phyloP scores from a whole-genome alignment of 2,888 invertebrate species.

The Cordilura impudica region DNA sequence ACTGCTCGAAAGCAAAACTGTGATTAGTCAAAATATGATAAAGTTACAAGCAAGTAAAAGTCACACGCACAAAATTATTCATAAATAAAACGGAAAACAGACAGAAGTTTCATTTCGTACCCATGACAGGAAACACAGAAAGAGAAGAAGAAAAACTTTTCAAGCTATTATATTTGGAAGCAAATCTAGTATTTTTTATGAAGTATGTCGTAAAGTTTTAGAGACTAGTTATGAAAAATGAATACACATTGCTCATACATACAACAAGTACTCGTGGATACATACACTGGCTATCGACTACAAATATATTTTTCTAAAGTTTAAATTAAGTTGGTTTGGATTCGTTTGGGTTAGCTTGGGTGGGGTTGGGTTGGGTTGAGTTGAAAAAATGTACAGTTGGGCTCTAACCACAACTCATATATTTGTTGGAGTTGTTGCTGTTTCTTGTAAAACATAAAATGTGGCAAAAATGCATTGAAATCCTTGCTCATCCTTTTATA shows the following conservation, averaged over 20 bases:
- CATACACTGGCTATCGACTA: slow-evolving; percentile 6
- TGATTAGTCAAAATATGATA: slow-evolving; percentile 50
- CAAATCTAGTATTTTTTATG: neutral
- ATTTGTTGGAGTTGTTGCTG: neutral
- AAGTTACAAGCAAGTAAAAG: slow-evolving; percentile 35
- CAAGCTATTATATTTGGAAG: slow-evolving; percentile 8
- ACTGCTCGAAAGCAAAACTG: slow-evolving; percentile 30
- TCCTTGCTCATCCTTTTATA: slow-evolving; percentile 28
- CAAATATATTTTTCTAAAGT: slow-evolving; percentile 32
- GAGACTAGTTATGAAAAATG: slow-evolving; percentile 17
- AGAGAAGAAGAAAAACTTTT: slow-evolving; percentile 39
- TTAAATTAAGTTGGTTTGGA: slow-evolving; percentile 43
- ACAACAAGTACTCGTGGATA: neutral
- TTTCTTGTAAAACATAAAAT: slow-evolving; percentile 41
- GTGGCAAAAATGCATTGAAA: slow-evolving; percentile 37
- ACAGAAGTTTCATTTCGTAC: slow-evolving; percentile 52
- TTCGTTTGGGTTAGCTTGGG: slow-evolving; percentile 5
- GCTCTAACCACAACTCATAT: slow-evolving; percentile 32
- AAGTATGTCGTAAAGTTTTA: slow-evolving; percentile 32
- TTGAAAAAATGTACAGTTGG: neutral
- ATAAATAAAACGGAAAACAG: slow-evolving; percentile 44
- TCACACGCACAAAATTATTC: slow-evolving; percentile 30
- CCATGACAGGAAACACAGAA: slow-evolving; percentile 17
- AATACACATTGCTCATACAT: neutral
- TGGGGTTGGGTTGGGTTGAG: neutral